phyloP scores from a whole-genome alignment of 1,140 invertebrate species.

The Lepidurus apus region DNA sequence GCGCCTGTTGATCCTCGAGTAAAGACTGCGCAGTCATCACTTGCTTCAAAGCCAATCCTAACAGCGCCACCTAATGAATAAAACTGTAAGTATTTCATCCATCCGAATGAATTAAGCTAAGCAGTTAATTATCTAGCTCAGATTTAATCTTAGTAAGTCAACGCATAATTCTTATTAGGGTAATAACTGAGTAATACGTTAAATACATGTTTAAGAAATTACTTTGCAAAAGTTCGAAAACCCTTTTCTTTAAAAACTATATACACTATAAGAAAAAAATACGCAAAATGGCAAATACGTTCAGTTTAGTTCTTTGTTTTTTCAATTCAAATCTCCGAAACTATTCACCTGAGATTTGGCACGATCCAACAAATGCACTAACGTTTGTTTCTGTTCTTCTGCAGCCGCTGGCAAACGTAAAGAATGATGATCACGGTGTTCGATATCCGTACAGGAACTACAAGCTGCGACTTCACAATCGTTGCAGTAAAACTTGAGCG shows the following conservation, averaged over 20 bases:
- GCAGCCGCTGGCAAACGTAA: slow-evolving; percentile 49
- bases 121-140: not conserved
- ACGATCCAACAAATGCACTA: slow-evolving; percentile 45
- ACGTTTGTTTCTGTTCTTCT: slow-evolving; percentile 46
- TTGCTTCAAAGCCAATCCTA: not conserved
- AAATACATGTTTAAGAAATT: no score
- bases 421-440: slow-evolving; percentile 50
- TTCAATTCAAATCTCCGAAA: not conserved
- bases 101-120: not conserved
- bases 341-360: slow-evolving; percentile 44
- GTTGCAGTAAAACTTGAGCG: slow-evolving; percentile 50
- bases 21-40: not conserved
- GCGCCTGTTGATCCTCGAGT: not conserved
- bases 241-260: not conserved
- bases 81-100: not conserved
- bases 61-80: not conserved
- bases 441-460: slow-evolving; percentile 50
- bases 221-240: no score
- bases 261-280: not conserved
- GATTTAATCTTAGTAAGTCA: not conserved
- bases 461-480: slow-evolving; percentile 54
- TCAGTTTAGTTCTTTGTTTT: no score
- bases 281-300: no score
- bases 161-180: not conserved
- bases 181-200: not conserved